Base-by-base conservation (phyloP, 1,140 invertebrate species). In the Teleopsis dalmanni region DNA sequence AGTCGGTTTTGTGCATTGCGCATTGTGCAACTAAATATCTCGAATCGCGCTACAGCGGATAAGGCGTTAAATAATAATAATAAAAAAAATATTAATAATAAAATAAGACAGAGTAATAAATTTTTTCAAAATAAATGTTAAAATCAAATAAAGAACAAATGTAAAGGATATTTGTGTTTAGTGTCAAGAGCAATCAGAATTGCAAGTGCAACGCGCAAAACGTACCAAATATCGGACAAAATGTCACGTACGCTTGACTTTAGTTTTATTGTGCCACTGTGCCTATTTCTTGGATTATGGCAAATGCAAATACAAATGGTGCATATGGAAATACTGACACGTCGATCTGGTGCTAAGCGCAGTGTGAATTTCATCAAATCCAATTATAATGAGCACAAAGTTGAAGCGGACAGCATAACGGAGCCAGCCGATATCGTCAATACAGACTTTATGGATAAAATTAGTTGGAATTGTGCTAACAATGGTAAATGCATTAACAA, bases 381-480 rank as follows among this genome's bases (percentile, higher is more conserved):
- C n/a, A n/a, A n/a, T n/a, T n/a, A n/a, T n/a, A n/a, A n/a, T n/a
- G n/a, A n/a, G n/a, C n/a, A n/a, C n/a, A n/a, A n/a, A n/a, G n/a
- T n/a, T n/a, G n/a, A n/a, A n/a, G 45, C 19, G 2, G 45, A 37
- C 10, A n/a, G 35, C 19, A 25, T 25, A 3, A 4, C 34, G 9
- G 46, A 36, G 9, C 13, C 22, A 18, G 34, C 18, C 3, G 23
- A 35, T 13, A 25, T n/a, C 13, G 55, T 55, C 31, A 67, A 65
- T 45, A 61, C 58, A 26, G 62, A 67, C 34, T 50, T 68, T 19
- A 34, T 60, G 47, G 62, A 68, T 51, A 69, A 65, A 43, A 41
- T 70, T 1, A 65, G 53, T 27, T 70, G 66, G 67, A 59, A 70
- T 47, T 70, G 68, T 53, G 65, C 68, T 25, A 69, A 70, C 43